Evolutionary conservation across 1,140 invertebrate genomes (phyloP).

Genomic region (Gonioctena quinquepunctata): DNA sequence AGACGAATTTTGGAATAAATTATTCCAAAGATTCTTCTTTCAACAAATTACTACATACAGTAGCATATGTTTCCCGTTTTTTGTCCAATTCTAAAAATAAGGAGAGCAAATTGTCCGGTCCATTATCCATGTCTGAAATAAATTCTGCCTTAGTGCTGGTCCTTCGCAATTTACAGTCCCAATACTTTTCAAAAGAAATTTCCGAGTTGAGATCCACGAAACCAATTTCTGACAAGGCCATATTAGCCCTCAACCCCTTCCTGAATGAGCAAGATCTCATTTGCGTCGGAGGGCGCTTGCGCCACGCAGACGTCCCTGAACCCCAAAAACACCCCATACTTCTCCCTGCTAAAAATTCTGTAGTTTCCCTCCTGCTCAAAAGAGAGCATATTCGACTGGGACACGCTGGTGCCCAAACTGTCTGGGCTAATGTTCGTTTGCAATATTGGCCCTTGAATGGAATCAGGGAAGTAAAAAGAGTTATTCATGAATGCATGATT

Average conservation of each 20-base stretch:
- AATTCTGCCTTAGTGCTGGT: background rate
- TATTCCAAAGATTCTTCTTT: slow-evolving; percentile 38
- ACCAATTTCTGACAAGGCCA: background rate
- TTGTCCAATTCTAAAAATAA: slow-evolving; percentile 17
- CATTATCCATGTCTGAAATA: background rate
- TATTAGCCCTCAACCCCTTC: slow-evolving; percentile 18
- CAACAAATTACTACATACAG: slow-evolving; percentile 27
- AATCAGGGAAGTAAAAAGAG: background rate
- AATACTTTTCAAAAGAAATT: slow-evolving; percentile 14
- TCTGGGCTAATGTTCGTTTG: background rate
- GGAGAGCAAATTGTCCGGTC: background rate
- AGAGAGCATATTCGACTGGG: background rate
- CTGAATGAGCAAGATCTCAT: slow-evolving; percentile 36
- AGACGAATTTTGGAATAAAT: background rate
- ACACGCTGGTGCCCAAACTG: slow-evolving; percentile 6
- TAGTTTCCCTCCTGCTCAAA: slow-evolving; percentile 6
- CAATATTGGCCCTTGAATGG: slow-evolving; percentile 23
- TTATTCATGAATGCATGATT: background rate
- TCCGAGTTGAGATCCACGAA: background rate
- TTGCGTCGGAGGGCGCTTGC: slow-evolving; percentile 40
- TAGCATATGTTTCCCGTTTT: background rate
- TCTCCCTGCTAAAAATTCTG: slow-evolving; percentile 2
- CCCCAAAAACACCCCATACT: slow-evolving; percentile 5
- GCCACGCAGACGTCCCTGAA: background rate
- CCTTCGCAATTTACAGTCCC: background rate